phyloP scores from a whole-genome alignment of 2,797 vertebrate species.

The Poeciliopsis paucimaculata region DNA sequence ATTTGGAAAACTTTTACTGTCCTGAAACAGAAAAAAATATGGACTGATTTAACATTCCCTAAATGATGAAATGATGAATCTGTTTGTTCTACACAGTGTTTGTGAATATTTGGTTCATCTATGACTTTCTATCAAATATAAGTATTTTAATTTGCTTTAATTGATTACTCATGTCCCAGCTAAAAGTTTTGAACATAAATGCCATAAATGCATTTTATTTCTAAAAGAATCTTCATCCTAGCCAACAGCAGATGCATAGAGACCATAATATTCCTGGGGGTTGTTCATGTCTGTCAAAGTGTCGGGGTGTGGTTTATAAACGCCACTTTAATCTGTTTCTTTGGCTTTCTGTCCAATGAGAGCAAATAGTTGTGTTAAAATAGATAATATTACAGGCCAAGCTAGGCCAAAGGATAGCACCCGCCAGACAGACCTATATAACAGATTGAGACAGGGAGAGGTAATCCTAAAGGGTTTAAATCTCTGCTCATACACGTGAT shows the following conservation, averaged over 20 bases:
- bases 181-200: background rate
- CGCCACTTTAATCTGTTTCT: constrained; percentile 65
- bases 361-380: constrained; percentile 70
- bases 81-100: background rate
- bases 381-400: constrained; percentile 65
- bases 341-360: constrained; percentile 64
- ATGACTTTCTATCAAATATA: background rate
- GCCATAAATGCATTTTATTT: background rate
- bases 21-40: background rate
- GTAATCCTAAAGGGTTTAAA: constrained; percentile 83
- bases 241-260: constrained; percentile 25
- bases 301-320: constrained; percentile 47
- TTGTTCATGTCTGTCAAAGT: constrained; percentile 21
- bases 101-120: background rate
- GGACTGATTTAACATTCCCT: background rate
- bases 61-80: background rate
- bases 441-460: constrained; percentile 78
- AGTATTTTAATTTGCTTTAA: background rate
- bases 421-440: constrained; percentile 79
- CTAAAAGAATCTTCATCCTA: background rate
- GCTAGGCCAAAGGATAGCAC: constrained; percentile 45
- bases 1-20: background rate
- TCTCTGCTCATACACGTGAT: constrained; percentile 78
- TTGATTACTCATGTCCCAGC: background rate
- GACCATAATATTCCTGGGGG: constrained; percentile 14